Evolutionary conservation across 2,797 vertebrate genomes (phyloP).

Genomic region (Leuciscus waleckii): DNA sequence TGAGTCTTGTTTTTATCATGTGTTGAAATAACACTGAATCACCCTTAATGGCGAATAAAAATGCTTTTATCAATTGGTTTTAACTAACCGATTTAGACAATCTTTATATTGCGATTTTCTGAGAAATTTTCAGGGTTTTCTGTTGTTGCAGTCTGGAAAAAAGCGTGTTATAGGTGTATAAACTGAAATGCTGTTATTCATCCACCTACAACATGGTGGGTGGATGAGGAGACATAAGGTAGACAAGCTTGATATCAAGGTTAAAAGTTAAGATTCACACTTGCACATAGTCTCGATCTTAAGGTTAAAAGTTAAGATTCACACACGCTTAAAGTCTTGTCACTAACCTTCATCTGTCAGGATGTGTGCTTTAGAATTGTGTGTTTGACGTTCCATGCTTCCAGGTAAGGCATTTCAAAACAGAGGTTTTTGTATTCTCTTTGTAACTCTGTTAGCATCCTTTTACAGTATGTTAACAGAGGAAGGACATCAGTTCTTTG

Average conservation of each 20-base stretch:
- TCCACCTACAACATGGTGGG: conserved; percentile 19
- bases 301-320: conserved; percentile 29
- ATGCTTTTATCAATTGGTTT: not conserved
- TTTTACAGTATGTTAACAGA: conserved; percentile 33
- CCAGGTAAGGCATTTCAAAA: not conserved
- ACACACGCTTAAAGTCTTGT: not conserved
- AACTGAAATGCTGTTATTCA: conserved; percentile 15
- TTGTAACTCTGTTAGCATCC: not conserved
- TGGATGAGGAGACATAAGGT: not conserved
- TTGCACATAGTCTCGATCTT: conserved; percentile 12
- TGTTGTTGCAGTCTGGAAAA: not conserved
- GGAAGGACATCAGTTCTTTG: conserved; percentile 37
- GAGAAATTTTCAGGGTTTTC: not conserved
- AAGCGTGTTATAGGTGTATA: not conserved
- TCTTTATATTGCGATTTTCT: not conserved
- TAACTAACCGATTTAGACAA: not conserved
- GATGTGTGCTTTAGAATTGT: conserved; percentile 8
- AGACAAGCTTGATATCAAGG: conserved; percentile 26
- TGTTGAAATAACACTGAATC: not conserved
- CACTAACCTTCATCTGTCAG: not conserved
- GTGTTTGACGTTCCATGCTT: not conserved
- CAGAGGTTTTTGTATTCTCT: conserved; percentile 13
- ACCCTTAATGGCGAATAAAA: not conserved
- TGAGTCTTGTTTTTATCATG: not conserved
- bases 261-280: conserved; percentile 34